phyloP scores from a whole-genome alignment of 2,888 invertebrate genomes.

The Archaeoteleia sp. region DNA sequence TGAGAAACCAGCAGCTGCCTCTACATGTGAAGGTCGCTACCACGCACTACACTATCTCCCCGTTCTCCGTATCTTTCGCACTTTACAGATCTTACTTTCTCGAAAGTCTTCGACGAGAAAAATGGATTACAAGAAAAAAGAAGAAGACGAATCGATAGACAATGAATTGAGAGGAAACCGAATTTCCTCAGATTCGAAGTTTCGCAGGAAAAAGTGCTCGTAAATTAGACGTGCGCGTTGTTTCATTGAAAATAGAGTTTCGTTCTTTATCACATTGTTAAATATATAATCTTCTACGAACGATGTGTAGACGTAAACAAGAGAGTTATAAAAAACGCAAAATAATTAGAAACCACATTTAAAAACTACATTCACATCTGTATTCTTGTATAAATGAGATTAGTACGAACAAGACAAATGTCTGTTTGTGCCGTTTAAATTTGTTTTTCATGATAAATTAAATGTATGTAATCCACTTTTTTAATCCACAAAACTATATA shows the following conservation, averaged over 20 bases:
- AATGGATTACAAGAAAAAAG: conserved; percentile 41
- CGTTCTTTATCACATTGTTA: background rate
- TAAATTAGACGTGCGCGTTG: conserved; percentile 46
- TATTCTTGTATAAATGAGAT: no score
- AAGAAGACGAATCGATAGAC: conserved; percentile 44
- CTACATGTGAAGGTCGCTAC: conserved; percentile 47
- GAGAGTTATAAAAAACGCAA: no score
- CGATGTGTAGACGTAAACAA: no score
- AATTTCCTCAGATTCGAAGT: conserved; percentile 37
- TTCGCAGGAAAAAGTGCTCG: conserved; percentile 30
- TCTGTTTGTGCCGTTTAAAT: no score
- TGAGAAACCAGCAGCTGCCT: conserved; percentile 66
- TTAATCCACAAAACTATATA: no score
- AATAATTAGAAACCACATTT: no score
- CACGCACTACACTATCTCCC: conserved; percentile 37
- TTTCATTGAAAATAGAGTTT: conserved; percentile 49
- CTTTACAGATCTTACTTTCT: conserved; percentile 48
- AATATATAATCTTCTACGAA: no score
- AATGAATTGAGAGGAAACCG: conserved; percentile 41
- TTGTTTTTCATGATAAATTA: no score
- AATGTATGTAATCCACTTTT: no score
- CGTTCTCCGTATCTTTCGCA: conserved; percentile 42
- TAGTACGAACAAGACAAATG: no score
- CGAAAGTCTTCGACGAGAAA: conserved; percentile 44
- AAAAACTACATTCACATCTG: no score